These are phyloP conservation scores for Origma solitaria DNA, from an alignment of 2,113 vertebrate genomes.

Conservation along the genomic window DNA sequence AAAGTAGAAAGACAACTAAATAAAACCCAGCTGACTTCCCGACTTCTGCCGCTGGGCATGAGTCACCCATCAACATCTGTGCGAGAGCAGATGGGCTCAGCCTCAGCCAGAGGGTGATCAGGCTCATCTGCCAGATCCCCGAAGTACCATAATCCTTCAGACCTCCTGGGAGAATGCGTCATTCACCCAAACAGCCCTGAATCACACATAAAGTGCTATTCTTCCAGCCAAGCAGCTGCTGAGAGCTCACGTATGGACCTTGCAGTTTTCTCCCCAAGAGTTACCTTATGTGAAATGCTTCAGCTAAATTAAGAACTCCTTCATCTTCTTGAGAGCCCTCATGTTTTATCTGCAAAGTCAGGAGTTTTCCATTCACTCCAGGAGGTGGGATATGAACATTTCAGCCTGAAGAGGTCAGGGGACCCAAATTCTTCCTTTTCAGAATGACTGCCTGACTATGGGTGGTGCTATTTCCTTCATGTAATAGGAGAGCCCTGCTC, in stretches of 20 bases:
- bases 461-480: neutral
- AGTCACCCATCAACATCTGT: neutral
- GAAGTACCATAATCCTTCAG: neutral
- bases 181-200: neutral
- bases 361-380: neutral
- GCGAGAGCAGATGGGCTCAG: neutral
- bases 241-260: neutral
- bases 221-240: neutral
- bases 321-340: neutral
- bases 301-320: neutral
- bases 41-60: neutral
- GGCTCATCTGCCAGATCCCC: neutral
- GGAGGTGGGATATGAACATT: neutral
- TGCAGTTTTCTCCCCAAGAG: neutral
- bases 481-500: neutral
- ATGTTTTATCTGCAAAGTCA: neutral
- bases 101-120: neutral
- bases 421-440: neutral
- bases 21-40: neutral
- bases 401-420: neutral
- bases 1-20: neutral
- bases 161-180: neutral
- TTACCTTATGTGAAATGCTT: neutral
- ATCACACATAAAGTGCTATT: fast-evolving
- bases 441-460: neutral